Percentiles rank a stretch among this genome's conserved stretches.
Conservation (phyloP, 2,888 invertebrate species). For the Amiota communis region DNA sequence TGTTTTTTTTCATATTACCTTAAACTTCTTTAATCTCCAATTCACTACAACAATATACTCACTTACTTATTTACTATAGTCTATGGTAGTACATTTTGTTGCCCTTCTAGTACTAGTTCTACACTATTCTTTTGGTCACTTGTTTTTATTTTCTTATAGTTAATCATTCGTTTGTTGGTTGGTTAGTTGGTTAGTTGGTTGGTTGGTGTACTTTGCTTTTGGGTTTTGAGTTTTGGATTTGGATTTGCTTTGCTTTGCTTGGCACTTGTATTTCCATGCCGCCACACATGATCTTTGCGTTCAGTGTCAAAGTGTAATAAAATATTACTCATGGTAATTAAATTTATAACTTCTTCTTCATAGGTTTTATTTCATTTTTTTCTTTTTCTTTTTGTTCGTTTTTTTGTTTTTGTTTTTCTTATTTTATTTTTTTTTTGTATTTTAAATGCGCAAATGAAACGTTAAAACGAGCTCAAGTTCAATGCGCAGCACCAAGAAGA, state of each 20-base stretch:
- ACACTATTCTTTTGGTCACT: too few species aligned
- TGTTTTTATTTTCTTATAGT: neutral
- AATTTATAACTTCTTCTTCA: conserved; percentile 46
- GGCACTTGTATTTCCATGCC: too few species aligned
- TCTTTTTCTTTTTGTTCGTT: conserved; percentile 33
- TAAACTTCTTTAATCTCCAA: neutral
- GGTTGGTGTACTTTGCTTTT: neutral
- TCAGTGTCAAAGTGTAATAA: conserved; percentile 66
- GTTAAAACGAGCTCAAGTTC: conserved; percentile 59
- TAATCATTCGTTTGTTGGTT: conserved; percentile 14
- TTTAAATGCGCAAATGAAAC: conserved; percentile 31
- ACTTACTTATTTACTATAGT: too few species aligned
- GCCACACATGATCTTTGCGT: conserved; percentile 20
- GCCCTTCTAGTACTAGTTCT: too few species aligned
- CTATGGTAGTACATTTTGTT: too few species aligned
- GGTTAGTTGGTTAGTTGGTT: neutral
- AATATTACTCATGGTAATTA: conserved; percentile 66
- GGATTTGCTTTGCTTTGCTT: too few species aligned
- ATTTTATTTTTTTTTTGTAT: conserved; percentile 23
- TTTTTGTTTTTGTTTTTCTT: conserved; percentile 37
- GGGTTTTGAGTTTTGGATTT: neutral
- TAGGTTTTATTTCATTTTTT: conserved; percentile 38
- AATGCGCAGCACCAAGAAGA: conserved; percentile 49
- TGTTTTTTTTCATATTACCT: neutral
- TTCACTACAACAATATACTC: too few species aligned